A percentile compares a stretch with the other conserved stretches of the same genome.
Conservation (phyloP, 2,797 vertebrate genomes). For the Bradypodion ventrale region DNA sequence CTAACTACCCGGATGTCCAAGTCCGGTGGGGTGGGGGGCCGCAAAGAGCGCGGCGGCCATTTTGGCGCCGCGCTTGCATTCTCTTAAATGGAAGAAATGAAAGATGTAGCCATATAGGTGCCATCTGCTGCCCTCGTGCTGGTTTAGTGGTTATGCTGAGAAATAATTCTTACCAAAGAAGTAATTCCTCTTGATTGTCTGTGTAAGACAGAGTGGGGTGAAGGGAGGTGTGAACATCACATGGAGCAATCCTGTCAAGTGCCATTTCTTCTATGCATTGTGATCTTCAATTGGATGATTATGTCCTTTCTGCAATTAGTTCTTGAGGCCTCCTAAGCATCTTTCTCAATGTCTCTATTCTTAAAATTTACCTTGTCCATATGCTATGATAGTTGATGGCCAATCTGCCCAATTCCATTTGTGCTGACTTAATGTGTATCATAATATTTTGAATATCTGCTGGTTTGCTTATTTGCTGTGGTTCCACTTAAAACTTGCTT, state of each 20-base stretch:
- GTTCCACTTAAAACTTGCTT: background rate
- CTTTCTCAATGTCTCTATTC: background rate
- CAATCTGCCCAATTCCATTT: background rate
- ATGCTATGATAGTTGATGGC: background rate
- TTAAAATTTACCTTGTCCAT: background rate
- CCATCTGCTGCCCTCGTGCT: background rate
- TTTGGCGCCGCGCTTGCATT: too few species aligned
- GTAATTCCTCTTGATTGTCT: background rate
- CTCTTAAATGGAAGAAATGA: background rate
- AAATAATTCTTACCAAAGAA: background rate
- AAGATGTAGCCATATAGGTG: background rate
- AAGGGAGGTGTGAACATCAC: too few species aligned
- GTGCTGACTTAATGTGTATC: background rate
- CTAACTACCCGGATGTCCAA: too few species aligned
- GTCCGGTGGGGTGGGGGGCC: too few species aligned
- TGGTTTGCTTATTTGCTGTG: background rate
- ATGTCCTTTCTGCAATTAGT: background rate
- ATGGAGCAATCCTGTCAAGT: background rate
- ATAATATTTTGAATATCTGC: background rate
- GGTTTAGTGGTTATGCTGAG: background rate
- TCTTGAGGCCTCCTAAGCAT: background rate
- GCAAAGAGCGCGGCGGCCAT: too few species aligned
- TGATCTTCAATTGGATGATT: background rate
- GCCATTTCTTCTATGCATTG: background rate
- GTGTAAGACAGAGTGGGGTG: too few species aligned